Base-by-base conservation (phyloP, 2,113 vertebrate genomes). In the Muntiacus reevesi region DNA sequence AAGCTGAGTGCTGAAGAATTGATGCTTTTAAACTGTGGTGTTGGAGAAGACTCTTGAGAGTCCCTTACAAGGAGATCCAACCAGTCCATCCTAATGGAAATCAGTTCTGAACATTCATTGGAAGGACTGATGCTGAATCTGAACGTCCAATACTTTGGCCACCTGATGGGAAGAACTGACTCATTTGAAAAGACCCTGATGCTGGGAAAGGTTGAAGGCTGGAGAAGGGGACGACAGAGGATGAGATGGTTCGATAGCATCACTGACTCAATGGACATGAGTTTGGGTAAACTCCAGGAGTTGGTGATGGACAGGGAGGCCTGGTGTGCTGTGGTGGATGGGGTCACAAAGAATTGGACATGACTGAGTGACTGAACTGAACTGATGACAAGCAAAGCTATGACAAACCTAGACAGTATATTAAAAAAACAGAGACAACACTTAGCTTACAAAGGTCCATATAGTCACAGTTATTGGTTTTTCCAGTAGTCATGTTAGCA, bases 291-390 rank as follows among this genome's bases (percentile, higher is more conserved):
- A 71, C 64, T 71, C 17, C 4, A 2, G 64, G 2, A 23, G n/a
- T 36, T 71, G 17, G 0, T 71, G n/a, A 23, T 71, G 64, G 64
- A 12, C 19, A 71, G 9, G n/a, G n/a, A 71, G n/a, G n/a, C 17
- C 64, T 36, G n/a, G n/a, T 12, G 5, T 36, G n/a, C n/a, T 71
- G 1, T 2, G 6, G 64, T 71, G n/a, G n/a, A 71, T 11, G 19
- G n/a, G 64, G 0, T 71, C 0, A 0, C 64, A 6, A 36, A 67
- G 2, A 36, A 2, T 23, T 36, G 64, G n/a, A 36, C 64, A 36
- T 9, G 64, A 23, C 64, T 71, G 64, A 71, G 19, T 21, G 7
- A 36, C 64, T 36, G n/a, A 36, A 23, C 2, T 23, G n/a, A 57
- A 36, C 9, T 19, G 62, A 71, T 23, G 17, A 23, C 10, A 71